phyloP scores from a whole-genome alignment of 2,888 invertebrate genomes.

The Fissipunctia ypsillon region DNA sequence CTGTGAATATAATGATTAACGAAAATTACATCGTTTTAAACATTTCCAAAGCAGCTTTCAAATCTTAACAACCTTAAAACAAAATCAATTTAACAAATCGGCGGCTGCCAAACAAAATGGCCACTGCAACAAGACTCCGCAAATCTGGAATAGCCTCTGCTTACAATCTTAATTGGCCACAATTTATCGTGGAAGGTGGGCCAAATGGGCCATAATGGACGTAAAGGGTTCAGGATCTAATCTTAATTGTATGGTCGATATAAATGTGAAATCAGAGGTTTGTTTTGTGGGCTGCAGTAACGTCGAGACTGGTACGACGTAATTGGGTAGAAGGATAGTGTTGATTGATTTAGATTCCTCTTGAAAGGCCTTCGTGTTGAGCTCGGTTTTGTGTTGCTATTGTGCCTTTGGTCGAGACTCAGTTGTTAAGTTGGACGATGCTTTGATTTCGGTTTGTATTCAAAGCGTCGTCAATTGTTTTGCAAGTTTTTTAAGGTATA shows the following conservation, averaged over 20 bases:
- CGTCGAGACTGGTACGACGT: constrained; percentile 13
- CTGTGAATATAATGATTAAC: background rate
- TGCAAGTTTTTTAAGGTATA: background rate
- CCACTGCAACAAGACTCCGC: constrained; percentile 51
- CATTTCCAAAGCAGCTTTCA: background rate
- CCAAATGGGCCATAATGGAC: constrained; percentile 72
- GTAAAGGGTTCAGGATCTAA: constrained; percentile 72
- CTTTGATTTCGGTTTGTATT: constrained; percentile 27
- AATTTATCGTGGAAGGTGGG: constrained; percentile 74
- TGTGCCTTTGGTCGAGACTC: constrained; percentile 1
- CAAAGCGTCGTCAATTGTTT: background rate
- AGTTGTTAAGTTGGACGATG: constrained; percentile 5
- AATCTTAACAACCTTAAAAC: constrained; percentile 21
- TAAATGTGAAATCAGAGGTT: constrained; percentile 63
- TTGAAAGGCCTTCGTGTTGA: constrained; percentile 28
- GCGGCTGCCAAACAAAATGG: constrained; percentile 31
- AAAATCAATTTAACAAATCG: constrained; percentile 55
- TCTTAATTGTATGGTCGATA: constrained; percentile 74
- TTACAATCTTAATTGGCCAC: constrained; percentile 74
- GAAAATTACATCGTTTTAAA: background rate
- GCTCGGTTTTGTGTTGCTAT: constrained; percentile 3
- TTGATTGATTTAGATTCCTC: constrained; percentile 46
- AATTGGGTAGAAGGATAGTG: constrained; percentile 35
- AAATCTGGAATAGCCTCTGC: constrained; percentile 52
- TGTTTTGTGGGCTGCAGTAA: constrained; percentile 56